Base-by-base conservation (phyloP, 2,113 vertebrate genomes). In the Tenebrosternarchus preto region DNA sequence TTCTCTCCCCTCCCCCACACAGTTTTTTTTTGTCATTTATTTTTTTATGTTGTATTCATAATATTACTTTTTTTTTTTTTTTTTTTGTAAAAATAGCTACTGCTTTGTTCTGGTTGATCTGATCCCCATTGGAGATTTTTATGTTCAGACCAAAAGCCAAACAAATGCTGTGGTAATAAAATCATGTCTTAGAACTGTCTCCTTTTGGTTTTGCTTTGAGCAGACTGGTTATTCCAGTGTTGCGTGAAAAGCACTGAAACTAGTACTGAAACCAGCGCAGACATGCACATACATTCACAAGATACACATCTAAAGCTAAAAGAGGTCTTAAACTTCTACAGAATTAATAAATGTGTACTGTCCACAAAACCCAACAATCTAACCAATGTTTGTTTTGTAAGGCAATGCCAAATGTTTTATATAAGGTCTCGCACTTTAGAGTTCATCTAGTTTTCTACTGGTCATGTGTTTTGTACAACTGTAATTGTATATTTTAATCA, bases 1-100 rank as follows among this genome's bases (percentile, higher is more conserved):
- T 69, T 50, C 39, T 4, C 3, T 20, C 46, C 75, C 1, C 1
- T 39, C 29, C 83, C 81, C 78, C 78, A 71, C 86, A 88, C 86
- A 64, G 78, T 82, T 81, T 83, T 84, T 87, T 83, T 85, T 50
- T 50, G 8, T 77, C 85, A 81, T 78, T 24, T 69, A 27, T 88
- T 87, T 90, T 88, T 88, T 86, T 84, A 85, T 90, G 29, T 73
- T 85, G 86, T 85, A 80, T 79, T 11, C 55, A 78, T 67, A 39
- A 57, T 75, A 56, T 72, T 64, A 25, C 12, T 84, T 85, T 88
- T n/a, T n/a, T n/a, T n/a, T n/a, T n/a, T n/a, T n/a, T n/a, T n/a
- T n/a, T n/a, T n/a, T 87, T 87, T 89, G 64, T 70, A 83, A 75
- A 64, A 68, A 78, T 59, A 57, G 76, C 82, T 84, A 76, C 83